Percentiles rank a stretch among this genome's conserved stretches.
Conservation (phyloP, 1,140 invertebrate genomes). For the Thrips palmi region DNA sequence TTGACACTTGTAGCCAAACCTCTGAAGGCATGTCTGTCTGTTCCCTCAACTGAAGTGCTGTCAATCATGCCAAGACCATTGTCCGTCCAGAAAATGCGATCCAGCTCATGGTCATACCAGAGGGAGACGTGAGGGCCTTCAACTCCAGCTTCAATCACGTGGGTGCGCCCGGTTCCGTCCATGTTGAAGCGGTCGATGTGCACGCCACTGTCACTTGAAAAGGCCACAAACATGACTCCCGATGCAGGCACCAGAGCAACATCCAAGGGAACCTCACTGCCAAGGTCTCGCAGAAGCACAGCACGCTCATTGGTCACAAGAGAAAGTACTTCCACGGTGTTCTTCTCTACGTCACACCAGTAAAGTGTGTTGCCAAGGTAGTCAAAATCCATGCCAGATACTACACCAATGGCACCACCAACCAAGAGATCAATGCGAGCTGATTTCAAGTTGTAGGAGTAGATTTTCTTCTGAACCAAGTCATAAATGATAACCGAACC, state of each 20-base stretch:
- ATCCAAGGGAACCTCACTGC: slow-evolving; percentile 33
- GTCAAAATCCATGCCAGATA: slow-evolving; percentile 46
- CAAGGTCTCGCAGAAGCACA: slow-evolving; percentile 29
- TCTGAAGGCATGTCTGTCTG: slow-evolving; percentile 18
- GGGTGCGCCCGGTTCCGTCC: slow-evolving; percentile 28
- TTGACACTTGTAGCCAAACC: too few relatives aligned
- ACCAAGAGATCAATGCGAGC: slow-evolving; percentile 22
- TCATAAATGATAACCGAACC: slow-evolving; percentile 18
- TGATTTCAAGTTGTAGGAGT: slow-evolving; percentile 21
- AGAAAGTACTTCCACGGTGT: slow-evolving; percentile 35
- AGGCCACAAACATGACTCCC: slow-evolving; percentile 43
- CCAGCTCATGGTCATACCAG: slow-evolving; percentile 28
- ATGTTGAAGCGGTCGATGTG: slow-evolving; percentile 38
- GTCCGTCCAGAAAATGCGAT: slow-evolving; percentile 35
- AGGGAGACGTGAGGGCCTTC: slow-evolving; percentile 29
- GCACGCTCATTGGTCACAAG: slow-evolving; percentile 32
- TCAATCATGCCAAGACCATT: slow-evolving; percentile 31
- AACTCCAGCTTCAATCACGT: slow-evolving; percentile 29
- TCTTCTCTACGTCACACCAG: slow-evolving; percentile 33
- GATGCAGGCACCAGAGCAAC: slow-evolving; percentile 37
- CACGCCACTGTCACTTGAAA: slow-evolving; percentile 24
- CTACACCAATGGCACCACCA: slow-evolving; percentile 26
- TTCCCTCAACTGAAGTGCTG: slow-evolving; percentile 31
- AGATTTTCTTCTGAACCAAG: slow-evolving; percentile 16
- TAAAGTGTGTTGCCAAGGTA: slow-evolving; percentile 44